A percentile compares a stretch with the other conserved stretches of the same genome.
Conservation (phyloP, 2,113 vertebrate genomes). For the Lepisosteus osseus region DNA sequence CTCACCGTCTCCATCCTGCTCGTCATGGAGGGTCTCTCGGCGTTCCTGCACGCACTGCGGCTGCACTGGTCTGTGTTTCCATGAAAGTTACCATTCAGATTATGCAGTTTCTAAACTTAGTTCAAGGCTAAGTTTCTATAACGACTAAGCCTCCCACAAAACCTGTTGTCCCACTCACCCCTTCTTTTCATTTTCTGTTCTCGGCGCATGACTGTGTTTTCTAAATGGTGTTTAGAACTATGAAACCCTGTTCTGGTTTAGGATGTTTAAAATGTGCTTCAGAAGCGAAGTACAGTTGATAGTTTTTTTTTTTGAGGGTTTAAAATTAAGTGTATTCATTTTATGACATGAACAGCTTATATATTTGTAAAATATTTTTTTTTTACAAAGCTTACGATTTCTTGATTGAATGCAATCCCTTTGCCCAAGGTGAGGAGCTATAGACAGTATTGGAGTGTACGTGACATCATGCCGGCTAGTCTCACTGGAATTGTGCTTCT, state of each 20-base stretch:
- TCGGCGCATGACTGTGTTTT: no score
- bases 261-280: no score
- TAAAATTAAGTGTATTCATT: not conserved
- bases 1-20: slow-evolving; percentile 89
- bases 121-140: no score
- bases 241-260: no score
- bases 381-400: not conserved
- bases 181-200: no score
- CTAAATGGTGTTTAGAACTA: no score
- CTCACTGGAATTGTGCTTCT: slow-evolving; percentile 5
- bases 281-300: not conserved
- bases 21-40: slow-evolving; percentile 96
- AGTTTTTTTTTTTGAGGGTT: not conserved
- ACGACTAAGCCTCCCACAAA: no score
- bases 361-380: not conserved
- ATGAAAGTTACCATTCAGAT: no score
- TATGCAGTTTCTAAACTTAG: no score
- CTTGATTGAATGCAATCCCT: not conserved
- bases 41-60: slow-evolving; percentile 92
- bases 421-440: not conserved
- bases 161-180: no score
- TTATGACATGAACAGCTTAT: not conserved
- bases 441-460: no score
- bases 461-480: not conserved
- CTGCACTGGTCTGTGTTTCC: slow-evolving; percentile 82